Evolutionary conservation across 1,140 invertebrate species (phyloP).

Genomic region (Limonius californicus): DNA sequence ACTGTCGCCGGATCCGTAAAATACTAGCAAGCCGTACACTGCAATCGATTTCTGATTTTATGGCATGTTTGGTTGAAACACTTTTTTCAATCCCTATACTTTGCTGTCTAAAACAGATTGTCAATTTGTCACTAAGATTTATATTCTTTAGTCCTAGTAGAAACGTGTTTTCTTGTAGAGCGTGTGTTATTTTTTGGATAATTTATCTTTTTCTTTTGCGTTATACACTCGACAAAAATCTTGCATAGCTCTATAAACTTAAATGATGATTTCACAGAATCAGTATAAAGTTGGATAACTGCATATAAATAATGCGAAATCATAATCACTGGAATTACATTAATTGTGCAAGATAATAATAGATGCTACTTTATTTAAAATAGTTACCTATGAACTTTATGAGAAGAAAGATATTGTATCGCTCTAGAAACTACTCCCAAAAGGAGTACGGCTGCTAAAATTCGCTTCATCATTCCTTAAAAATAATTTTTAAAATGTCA

Average conservation of each 20-base stretch:
- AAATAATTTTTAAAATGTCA: too few relatives aligned
- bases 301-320: too few relatives aligned
- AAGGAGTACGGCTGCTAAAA: too few relatives aligned
- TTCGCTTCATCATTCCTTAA: too few relatives aligned
- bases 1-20: too few relatives aligned
- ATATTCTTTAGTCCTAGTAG: slow-evolving; percentile 23
- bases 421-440: too few relatives aligned
- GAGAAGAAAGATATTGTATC: too few relatives aligned
- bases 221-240: neutral
- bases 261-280: neutral
- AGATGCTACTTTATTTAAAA: too few relatives aligned
- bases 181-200: slow-evolving; percentile 9
- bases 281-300: too few relatives aligned
- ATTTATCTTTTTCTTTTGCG: neutral
- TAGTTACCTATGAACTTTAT: too few relatives aligned
- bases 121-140: slow-evolving; percentile 36
- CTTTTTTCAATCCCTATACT: slow-evolving; percentile 19
- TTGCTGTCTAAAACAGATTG: slow-evolving; percentile 32
- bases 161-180: slow-evolving; percentile 19
- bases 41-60: slow-evolving; percentile 11
- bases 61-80: slow-evolving; percentile 9
- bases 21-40: neutral
- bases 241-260: neutral
- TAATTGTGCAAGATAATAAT: too few relatives aligned
- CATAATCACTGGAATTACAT: too few relatives aligned